Evolutionary conservation across 2,797 vertebrate species (phyloP).

Genomic region (Novumbra hubbsi): DNA sequence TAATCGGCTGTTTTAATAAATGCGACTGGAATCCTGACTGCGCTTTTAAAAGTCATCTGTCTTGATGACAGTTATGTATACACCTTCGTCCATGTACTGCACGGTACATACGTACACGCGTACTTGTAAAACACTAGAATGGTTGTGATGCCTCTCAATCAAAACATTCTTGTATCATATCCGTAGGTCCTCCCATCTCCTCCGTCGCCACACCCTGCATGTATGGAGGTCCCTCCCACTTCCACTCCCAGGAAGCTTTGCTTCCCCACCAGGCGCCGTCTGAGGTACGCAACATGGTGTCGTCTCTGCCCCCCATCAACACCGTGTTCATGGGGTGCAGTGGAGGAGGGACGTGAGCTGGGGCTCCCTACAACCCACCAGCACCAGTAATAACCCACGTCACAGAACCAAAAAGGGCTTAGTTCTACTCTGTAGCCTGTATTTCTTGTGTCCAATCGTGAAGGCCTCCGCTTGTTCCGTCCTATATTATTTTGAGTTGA

Average conservation of each 20-base stretch:
- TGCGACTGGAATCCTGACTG: no score
- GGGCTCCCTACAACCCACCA: background rate
- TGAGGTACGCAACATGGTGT: constrained; percentile 81
- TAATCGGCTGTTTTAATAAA: no score
- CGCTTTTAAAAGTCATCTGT: no score
- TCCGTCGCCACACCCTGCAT: constrained; percentile 87
- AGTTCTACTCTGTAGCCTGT: constrained; percentile 1
- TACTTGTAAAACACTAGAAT: background rate
- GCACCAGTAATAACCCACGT: background rate
- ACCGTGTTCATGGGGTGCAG: constrained; percentile 94
- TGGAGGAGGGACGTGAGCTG: constrained; percentile 81
- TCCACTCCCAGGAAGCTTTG: constrained; percentile 81
- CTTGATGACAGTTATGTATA: no score
- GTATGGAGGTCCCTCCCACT: constrained; percentile 81
- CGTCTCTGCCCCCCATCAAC: constrained; percentile 94
- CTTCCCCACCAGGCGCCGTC: constrained; percentile 71
- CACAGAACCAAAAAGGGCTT: background rate
- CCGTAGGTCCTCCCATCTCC: constrained; percentile 70
- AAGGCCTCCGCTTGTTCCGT: background rate
- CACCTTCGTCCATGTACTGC: no score
- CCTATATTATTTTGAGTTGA: background rate
- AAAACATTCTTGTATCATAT: constrained; percentile 32
- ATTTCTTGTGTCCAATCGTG: background rate
- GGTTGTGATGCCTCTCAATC: background rate
- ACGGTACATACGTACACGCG: no score